Percentiles rank a stretch among this genome's conserved stretches.
phyloP scores from a whole-genome alignment of 2,113 vertebrate species.

The Smithornis capensis region DNA sequence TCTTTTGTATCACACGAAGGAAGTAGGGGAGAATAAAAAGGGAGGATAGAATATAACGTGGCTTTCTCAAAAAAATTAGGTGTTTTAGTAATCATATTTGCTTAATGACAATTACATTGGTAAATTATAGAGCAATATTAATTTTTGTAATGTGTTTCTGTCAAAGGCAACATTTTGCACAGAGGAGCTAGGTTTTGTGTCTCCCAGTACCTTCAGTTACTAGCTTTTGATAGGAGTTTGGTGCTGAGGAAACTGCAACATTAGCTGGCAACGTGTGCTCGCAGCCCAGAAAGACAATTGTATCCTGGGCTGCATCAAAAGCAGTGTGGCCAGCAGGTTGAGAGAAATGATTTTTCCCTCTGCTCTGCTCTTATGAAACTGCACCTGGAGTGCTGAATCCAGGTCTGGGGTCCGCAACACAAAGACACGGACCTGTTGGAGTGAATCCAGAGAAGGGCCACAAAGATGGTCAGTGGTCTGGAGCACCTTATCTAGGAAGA shows the following conservation, averaged over 20 bases:
- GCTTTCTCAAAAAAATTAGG: not conserved
- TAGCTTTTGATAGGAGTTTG: not conserved
- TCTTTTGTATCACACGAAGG: not conserved
- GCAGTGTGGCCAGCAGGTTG: not conserved
- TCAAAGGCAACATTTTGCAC: not conserved
- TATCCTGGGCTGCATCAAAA: not conserved
- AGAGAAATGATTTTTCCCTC: not conserved
- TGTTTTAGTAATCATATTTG: not conserved
- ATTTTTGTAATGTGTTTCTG: not conserved
- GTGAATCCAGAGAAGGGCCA: not conserved
- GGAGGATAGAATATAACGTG: not conserved
- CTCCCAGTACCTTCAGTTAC: no score
- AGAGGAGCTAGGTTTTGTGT: not conserved
- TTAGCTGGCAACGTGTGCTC: not conserved
- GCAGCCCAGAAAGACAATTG: not conserved
- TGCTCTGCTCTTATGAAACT: not conserved
- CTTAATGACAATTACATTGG: not conserved
- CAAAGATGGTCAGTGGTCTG: not conserved
- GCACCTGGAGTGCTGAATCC: not conserved
- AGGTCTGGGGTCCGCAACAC: not conserved
- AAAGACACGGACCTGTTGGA: not conserved
- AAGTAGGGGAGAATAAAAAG: not conserved
- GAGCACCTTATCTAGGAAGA: not conserved
- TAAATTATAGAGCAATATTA: not conserved
- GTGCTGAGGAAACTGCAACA: not conserved